Base-by-base conservation (phyloP, 2,888 invertebrate genomes). In the Eretmocerus hayati region DNA sequence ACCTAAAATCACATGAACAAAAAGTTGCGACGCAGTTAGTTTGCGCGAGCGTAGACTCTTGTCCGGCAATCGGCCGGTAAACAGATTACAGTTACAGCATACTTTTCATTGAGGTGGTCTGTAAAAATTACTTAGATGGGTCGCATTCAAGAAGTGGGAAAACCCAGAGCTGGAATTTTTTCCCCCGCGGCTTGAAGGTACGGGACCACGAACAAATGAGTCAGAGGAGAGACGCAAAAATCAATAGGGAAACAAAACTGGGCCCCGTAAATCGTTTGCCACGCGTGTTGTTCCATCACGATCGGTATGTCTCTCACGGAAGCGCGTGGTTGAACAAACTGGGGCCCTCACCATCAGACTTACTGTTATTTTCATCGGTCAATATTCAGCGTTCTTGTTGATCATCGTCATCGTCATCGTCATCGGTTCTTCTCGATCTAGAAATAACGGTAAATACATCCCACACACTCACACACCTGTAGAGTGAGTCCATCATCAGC, bases 351-450 rank as follows among this genome's bases (percentile, higher is more conserved):
- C 21, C 15, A 4, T 18, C 3, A 37, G 35, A 4, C 42, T 49
- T 46, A 53, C 53, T 53, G 53, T 53, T 53, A 53, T 53, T 53
- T 53, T 53, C 53, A 53, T 50, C 45, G 22, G 33, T 36, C 38
- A n/a, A n/a, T n/a, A n/a, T n/a, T n/a, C n/a, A n/a, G n/a, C 33
- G 30, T 41, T 26, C 39, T 30, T 30, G 35, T 33, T 38, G 31
- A 11, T 13, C 15, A 6, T 13, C n/a, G n/a, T 35, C 38, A n/a
- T 2, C 22, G 38, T n/a, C 38, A 23, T 33, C 19, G 31, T 37
- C 31, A 45, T 48, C 36, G 18, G 32, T 21, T 16, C 31, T 13
- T 26, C 15, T 20, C 42, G 42, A 53, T 53, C 47, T 49, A 33
- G 42, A 35, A 53, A 50, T 53, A 53, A 53, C 53, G 53, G 53